A percentile compares a stretch with the other conserved stretches of the same genome.
These are phyloP conservation scores for Dynastes hyllus DNA, from an alignment of 2,888 invertebrate genomes.

Conservation along the genomic window DNA sequence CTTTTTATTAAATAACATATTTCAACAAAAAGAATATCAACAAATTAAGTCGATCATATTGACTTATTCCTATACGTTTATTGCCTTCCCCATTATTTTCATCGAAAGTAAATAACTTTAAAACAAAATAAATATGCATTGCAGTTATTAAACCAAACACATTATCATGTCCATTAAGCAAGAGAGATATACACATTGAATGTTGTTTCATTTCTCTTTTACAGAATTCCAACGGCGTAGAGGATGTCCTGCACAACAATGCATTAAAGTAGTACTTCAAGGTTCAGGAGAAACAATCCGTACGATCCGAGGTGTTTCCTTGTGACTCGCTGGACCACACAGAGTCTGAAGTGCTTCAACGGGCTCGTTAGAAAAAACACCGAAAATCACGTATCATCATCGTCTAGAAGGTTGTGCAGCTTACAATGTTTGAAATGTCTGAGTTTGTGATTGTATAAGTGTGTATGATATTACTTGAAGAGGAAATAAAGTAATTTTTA, in stretches of 20 bases:
- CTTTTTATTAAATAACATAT: too few relatives aligned
- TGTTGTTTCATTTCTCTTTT: conserved; percentile 12
- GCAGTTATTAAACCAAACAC: not conserved
- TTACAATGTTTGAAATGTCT: not conserved
- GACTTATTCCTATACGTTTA: too few relatives aligned
- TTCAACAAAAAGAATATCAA: too few relatives aligned
- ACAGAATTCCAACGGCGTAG: conserved; percentile 39
- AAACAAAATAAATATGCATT: too few relatives aligned
- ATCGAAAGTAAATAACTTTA: too few relatives aligned
- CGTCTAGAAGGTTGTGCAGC: conserved; percentile 12
- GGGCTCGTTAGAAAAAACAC: conserved; percentile 42
- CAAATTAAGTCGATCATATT: too few relatives aligned
- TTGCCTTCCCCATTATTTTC: too few relatives aligned
- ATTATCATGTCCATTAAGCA: not conserved
- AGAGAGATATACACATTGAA: not conserved
- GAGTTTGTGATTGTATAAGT: not conserved
- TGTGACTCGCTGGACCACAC: conserved; percentile 43
- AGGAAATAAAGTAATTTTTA: not conserved
- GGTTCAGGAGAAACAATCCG: conserved; percentile 59
- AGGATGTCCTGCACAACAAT: conserved; percentile 53
- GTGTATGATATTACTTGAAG: not conserved
- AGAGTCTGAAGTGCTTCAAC: conserved; percentile 36
- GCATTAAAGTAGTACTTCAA: conserved; percentile 63
- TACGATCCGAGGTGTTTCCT: conserved; percentile 26
- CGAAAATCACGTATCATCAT: conserved; percentile 44